Evolutionary conservation across 2,113 vertebrate species (phyloP).

Genomic region (Gnathonemus longibarbis): DNA sequence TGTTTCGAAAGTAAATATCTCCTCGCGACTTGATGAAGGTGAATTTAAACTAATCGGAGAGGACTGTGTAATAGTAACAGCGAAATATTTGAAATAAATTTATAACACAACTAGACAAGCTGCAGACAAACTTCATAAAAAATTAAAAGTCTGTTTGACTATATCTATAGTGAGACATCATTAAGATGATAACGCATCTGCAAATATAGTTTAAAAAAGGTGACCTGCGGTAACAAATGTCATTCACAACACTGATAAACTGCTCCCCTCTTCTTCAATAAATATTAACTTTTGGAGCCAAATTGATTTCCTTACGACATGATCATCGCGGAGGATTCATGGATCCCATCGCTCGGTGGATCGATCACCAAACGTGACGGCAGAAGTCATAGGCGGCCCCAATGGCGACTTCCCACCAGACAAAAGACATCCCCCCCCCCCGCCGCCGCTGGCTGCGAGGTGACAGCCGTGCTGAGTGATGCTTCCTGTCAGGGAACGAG

Average conservation of each 20-base stretch:
- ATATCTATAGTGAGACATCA: neutral
- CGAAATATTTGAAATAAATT: neutral
- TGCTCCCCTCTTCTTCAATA: neutral
- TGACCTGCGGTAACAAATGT: neutral
- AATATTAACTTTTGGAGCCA: neutral
- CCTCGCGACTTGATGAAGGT: neutral
- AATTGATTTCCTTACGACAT: neutral
- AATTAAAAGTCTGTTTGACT: neutral
- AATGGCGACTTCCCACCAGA: neutral
- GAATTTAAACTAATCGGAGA: too few relatives aligned
- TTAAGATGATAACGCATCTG: neutral
- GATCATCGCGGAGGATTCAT: neutral
- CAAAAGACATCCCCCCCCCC: neutral
- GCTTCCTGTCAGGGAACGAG: neutral
- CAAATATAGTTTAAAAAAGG: neutral
- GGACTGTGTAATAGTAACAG: neutral
- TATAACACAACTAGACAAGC: neutral
- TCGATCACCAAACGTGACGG: neutral
- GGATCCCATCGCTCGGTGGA: neutral
- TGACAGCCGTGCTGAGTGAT: neutral
- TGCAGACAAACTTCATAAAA: neutral
- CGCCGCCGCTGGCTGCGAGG: neutral
- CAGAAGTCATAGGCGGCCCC: neutral
- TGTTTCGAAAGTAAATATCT: neutral
- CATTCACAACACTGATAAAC: neutral